Conservation (phyloP, 2,113 vertebrate genomes). For the Condylura cristata region DNA sequence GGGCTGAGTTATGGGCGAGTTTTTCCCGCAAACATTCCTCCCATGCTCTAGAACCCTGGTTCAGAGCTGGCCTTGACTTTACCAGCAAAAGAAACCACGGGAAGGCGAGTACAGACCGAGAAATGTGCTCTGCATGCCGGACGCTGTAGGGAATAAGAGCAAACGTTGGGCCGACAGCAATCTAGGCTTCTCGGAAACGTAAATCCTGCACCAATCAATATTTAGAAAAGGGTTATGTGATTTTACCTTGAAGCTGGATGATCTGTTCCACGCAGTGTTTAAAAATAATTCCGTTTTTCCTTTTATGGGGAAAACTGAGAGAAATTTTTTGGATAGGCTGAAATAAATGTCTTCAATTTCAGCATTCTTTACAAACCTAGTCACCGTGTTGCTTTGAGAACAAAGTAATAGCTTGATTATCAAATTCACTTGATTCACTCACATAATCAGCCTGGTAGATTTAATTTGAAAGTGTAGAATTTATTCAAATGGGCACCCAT, state of each 20-base stretch:
- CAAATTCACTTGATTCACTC: neutral
- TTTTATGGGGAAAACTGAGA: neutral
- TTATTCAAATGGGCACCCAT: too few relatives aligned
- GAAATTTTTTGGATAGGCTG: neutral
- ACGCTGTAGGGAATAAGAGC: neutral
- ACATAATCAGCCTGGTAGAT: neutral
- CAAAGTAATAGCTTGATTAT: neutral
- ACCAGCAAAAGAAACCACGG: neutral
- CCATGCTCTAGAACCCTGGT: neutral
- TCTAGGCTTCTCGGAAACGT: neutral
- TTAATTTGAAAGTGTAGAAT: neutral
- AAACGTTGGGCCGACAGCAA: neutral
- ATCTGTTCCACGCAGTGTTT: neutral
- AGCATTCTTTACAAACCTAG: neutral
- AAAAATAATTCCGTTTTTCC: neutral
- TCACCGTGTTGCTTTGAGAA: neutral
- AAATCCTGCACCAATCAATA: neutral
- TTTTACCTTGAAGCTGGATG: neutral
- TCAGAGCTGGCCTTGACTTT: neutral
- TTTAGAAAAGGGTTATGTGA: neutral
- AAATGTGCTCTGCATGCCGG: neutral
- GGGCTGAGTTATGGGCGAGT: too few relatives aligned
- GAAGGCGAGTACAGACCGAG: neutral
- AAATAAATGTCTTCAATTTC: slow-evolving; percentile 1
- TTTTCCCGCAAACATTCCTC: too few relatives aligned